A percentile compares a stretch with the other conserved stretches of the same genome.
Conservation (phyloP, 2,888 invertebrate species). For the Cephus nigrinus region DNA sequence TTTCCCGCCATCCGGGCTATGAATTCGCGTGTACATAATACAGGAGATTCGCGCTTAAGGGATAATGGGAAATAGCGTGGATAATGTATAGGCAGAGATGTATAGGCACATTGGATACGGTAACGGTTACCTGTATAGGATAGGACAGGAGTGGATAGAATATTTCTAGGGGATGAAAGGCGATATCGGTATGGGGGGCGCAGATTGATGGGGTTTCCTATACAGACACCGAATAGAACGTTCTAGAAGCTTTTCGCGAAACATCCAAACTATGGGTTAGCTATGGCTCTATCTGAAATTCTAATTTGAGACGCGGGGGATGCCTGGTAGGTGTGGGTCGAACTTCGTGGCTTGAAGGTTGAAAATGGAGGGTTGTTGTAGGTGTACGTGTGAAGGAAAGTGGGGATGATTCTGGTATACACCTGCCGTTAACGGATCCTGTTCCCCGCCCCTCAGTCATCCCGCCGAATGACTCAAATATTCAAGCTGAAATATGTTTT, state of each 20-base stretch:
- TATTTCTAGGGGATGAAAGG: background rate
- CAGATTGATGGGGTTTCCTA: constrained; percentile 10
- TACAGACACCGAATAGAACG: background rate
- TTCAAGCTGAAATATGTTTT: constrained; percentile 38
- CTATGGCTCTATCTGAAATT: constrained; percentile 50
- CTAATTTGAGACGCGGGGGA: constrained; percentile 43
- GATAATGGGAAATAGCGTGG: background rate
- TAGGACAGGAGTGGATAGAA: background rate
- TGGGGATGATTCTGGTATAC: background rate
- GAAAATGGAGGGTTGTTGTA: background rate
- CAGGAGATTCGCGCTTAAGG: background rate
- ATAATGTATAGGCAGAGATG: background rate
- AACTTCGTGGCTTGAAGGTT: background rate
- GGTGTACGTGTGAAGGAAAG: background rate
- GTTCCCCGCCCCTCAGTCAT: background rate
- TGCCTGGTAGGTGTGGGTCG: background rate
- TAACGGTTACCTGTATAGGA: background rate
- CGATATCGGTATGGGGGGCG: background rate
- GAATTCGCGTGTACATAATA: background rate
- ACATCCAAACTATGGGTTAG: constrained; percentile 34
- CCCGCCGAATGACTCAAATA: constrained; percentile 30
- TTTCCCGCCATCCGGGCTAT: background rate
- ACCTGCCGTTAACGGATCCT: background rate
- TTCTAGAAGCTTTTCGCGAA: constrained; percentile 37
- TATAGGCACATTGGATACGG: background rate